Evolutionary conservation across 2,888 invertebrate genomes (phyloP).

Genomic region (Leptogaster cylindrica): DNA sequence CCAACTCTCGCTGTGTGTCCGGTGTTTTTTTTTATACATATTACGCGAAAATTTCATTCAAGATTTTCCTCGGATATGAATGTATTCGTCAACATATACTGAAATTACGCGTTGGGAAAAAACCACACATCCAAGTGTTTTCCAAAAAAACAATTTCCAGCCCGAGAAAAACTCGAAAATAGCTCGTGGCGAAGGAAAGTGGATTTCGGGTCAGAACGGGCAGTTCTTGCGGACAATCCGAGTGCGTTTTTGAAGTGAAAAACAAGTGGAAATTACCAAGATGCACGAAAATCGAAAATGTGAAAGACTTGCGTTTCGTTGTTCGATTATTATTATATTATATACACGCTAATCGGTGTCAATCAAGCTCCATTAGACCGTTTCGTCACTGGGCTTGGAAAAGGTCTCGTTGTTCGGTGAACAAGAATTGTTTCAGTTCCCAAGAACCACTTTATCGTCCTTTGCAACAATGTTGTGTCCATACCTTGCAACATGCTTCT

Average conservation of each 20-base stretch:
- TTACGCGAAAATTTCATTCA: constrained; percentile 27
- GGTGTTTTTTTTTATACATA: background rate
- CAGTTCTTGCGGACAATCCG: background rate
- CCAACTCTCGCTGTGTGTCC: background rate
- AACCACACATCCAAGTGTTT: constrained; percentile 1
- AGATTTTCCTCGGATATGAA: background rate
- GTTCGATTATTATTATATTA: no score
- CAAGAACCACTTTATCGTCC: constrained; percentile 1
- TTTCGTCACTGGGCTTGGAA: no score
- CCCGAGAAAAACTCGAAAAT: constrained; percentile 14
- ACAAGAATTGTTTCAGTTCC: constrained; percentile 21
- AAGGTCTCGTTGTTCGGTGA: no score
- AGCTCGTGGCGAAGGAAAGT: constrained; percentile 17
- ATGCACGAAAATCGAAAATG: no score
- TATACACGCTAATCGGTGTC: no score
- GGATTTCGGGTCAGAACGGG: no score
- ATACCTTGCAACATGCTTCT: no score
- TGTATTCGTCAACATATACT: background rate
- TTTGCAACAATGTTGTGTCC: background rate
- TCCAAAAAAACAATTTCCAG: constrained; percentile 36
- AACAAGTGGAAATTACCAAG: background rate
- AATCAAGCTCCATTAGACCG: no score
- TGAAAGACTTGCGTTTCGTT: no score
- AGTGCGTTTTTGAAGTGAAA: background rate
- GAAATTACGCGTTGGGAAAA: constrained; percentile 1